A percentile compares a stretch with the other conserved stretches of the same genome.
These are phyloP conservation scores for Chelonia mydas DNA, from an alignment of 2,797 vertebrate species.

Conservation along the genomic window DNA sequence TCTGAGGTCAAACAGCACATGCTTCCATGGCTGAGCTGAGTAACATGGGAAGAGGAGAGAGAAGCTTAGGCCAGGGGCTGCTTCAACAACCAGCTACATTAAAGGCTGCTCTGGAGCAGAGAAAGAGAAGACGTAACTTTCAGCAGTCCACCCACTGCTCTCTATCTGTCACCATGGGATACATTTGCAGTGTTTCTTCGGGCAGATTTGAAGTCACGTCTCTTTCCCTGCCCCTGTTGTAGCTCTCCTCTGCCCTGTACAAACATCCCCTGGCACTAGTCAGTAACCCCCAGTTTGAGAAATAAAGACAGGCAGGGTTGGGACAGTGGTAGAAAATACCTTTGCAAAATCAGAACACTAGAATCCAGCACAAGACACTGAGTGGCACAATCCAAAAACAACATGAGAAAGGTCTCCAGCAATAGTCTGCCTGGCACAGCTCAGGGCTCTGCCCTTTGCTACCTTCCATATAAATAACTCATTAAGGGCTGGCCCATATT, in stretches of 20 bases:
- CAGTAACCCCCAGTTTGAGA: not conserved
- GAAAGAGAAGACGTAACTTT: not conserved
- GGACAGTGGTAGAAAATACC: not conserved
- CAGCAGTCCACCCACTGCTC: not conserved
- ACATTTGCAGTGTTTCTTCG: not conserved
- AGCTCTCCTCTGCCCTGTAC: not conserved
- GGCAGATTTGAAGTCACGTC: not conserved
- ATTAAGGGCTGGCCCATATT: not conserved
- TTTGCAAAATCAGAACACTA: not conserved
- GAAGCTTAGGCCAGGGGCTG: not conserved
- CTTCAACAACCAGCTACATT: not conserved
- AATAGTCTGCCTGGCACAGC: not conserved
- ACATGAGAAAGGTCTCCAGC: not conserved
- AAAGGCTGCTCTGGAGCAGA: not conserved
- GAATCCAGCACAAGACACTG: not conserved
- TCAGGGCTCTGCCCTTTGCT: not conserved
- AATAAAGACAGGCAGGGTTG: not conserved
- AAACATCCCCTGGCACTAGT: not conserved
- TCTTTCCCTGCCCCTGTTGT: not conserved
- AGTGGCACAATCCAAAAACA: not conserved
- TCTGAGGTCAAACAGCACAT: not conserved
- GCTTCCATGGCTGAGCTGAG: not conserved
- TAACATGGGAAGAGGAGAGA: not conserved
- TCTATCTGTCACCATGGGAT: not conserved
- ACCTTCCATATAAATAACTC: not conserved